Evolutionary conservation across 2,888 invertebrate genomes (phyloP).

Genomic region (Agonopterix arenella): DNA sequence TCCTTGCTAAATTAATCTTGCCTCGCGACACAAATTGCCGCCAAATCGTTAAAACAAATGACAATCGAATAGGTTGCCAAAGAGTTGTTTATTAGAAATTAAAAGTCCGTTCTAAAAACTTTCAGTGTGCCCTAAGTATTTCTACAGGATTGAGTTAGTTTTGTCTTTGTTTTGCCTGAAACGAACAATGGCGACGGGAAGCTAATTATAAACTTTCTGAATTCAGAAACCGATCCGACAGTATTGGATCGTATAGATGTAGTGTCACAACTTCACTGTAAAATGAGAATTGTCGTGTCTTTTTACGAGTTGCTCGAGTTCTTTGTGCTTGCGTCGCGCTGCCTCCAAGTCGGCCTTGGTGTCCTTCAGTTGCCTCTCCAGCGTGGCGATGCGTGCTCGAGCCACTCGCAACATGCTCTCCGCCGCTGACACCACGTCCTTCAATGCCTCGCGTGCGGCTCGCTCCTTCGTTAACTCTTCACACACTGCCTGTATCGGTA

Average conservation of each 20-base stretch:
- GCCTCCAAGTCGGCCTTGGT: slow-evolving; percentile 44
- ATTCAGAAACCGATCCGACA: slow-evolving; percentile 11
- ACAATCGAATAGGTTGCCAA: too few relatives aligned
- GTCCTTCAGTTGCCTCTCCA: slow-evolving; percentile 59
- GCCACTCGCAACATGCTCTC: slow-evolving; percentile 64
- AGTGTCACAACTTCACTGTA: slow-evolving; percentile 41
- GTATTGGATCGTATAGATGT: slow-evolving; percentile 28
- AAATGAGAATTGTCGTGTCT: slow-evolving; percentile 33
- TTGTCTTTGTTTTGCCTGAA: too few relatives aligned
- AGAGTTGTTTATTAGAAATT: too few relatives aligned
- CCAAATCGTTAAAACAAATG: too few relatives aligned
- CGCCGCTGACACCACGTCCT: slow-evolving; percentile 52
- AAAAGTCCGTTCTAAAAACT: too few relatives aligned
- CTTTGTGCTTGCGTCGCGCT: slow-evolving; percentile 53
- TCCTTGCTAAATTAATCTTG: too few relatives aligned
- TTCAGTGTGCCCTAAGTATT: too few relatives aligned
- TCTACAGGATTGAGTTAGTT: too few relatives aligned
- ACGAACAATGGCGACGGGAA: too few relatives aligned
- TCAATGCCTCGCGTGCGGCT: slow-evolving; percentile 49
- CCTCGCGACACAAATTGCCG: too few relatives aligned
- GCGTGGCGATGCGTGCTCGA: slow-evolving; percentile 48
- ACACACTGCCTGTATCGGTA: slow-evolving; percentile 26
- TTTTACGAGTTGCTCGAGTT: slow-evolving; percentile 64
- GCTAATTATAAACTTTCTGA: too few relatives aligned
- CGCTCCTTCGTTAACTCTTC: slow-evolving; percentile 56